phyloP scores from a whole-genome alignment of 1,140 invertebrate species.

The Lordiphosa clarofinis region DNA sequence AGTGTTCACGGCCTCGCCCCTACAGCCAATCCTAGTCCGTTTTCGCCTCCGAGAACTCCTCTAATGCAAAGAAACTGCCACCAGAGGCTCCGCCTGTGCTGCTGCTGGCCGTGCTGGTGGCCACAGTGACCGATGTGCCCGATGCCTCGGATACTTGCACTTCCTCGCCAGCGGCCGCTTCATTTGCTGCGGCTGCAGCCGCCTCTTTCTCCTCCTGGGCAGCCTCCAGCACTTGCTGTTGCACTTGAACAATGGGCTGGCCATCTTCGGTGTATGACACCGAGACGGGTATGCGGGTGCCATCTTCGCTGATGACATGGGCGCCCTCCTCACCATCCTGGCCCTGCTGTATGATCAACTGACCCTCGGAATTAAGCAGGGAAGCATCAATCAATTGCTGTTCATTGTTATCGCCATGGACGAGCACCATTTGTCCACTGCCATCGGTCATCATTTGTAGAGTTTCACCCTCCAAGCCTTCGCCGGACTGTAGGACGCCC shows the following conservation, averaged over 20 bases:
- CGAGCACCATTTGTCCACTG: slow-evolving; percentile 79
- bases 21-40: slow-evolving; percentile 73
- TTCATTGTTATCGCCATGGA: slow-evolving; percentile 77
- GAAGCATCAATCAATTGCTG: slow-evolving; percentile 79
- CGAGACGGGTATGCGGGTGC: slow-evolving; percentile 77
- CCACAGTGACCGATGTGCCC: slow-evolving; percentile 36
- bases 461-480: slow-evolving; percentile 76
- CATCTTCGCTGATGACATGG: slow-evolving; percentile 78
- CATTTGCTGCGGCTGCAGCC: slow-evolving; percentile 41
- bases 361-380: slow-evolving; percentile 72
- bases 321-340: slow-evolving; percentile 74
- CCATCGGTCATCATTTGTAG: slow-evolving; percentile 79
- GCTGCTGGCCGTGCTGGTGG: slow-evolving; percentile 58
- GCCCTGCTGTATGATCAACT: slow-evolving; percentile 76
- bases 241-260: slow-evolving; percentile 73
- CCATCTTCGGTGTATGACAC: slow-evolving; percentile 76
- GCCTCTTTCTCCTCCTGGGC: slow-evolving; percentile 49
- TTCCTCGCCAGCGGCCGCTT: slow-evolving; percentile 38
- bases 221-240: slow-evolving; percentile 67
- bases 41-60: slow-evolving; percentile 69
- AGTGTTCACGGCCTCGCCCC: slow-evolving; percentile 42
- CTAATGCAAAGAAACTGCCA: slow-evolving; percentile 64
- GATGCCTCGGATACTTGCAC: slow-evolving; percentile 50
- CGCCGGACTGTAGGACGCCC: slow-evolving; percentile 74
- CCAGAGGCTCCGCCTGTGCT: slow-evolving; percentile 51